Percentiles rank a stretch among this genome's conserved stretches.
These are phyloP conservation scores for Narcine bancroftii DNA, from an alignment of 2,113 vertebrate species.

Conservation along the genomic window DNA sequence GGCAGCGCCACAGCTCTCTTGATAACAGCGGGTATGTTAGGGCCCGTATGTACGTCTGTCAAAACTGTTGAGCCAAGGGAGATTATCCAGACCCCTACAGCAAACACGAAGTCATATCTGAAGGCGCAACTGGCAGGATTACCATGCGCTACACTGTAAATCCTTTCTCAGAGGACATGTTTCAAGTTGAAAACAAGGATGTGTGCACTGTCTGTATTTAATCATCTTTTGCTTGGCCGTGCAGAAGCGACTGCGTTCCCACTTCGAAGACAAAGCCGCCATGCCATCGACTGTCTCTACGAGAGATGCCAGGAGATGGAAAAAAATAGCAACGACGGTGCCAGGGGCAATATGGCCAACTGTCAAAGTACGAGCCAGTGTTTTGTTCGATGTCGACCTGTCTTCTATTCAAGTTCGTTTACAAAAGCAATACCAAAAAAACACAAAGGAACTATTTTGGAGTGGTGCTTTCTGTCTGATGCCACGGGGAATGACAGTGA, in stretches of 20 bases:
- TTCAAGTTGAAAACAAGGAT: constrained; percentile 47
- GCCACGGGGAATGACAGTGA: constrained; percentile 52
- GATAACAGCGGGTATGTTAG: constrained; percentile 75
- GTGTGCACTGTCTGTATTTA: constrained; percentile 50
- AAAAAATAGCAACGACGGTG: constrained; percentile 49
- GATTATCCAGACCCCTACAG: constrained; percentile 62
- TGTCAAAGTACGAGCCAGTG: constrained; percentile 55
- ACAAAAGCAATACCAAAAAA: constrained; percentile 64
- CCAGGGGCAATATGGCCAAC: constrained; percentile 63
- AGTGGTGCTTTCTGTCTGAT: constrained; percentile 46
- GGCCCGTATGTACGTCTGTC: constrained; percentile 64
- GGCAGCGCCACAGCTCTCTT: constrained; percentile 82
- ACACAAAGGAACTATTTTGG: constrained; percentile 52
- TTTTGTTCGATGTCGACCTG: constrained; percentile 45
- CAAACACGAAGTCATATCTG: constrained; percentile 56
- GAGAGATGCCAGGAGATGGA: constrained; percentile 39
- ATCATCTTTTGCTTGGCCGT: constrained; percentile 54
- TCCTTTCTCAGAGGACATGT: constrained; percentile 55
- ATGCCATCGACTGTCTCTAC: constrained; percentile 39
- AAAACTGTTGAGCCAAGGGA: constrained; percentile 54
- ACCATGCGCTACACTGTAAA: constrained; percentile 51
- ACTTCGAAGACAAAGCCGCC: constrained; percentile 66
- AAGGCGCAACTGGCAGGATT: constrained; percentile 64
- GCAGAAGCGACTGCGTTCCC: constrained; percentile 60
- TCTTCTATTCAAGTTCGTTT: constrained; percentile 60